phyloP scores from a whole-genome alignment of 2,888 invertebrate genomes.

The Trachelus troglodyta region DNA sequence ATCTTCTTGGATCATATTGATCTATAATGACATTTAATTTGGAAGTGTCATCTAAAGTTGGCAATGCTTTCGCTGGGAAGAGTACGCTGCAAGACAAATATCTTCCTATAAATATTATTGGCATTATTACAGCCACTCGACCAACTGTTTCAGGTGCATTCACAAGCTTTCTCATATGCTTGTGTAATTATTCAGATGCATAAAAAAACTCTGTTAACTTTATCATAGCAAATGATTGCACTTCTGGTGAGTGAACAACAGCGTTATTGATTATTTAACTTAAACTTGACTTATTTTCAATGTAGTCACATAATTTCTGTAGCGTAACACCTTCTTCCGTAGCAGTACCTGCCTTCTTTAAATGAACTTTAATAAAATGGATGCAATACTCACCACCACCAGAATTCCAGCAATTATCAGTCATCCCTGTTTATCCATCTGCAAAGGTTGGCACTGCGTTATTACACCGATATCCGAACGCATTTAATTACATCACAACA shows the following conservation, averaged over 20 bases:
- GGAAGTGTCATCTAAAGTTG: background rate
- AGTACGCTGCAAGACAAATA: background rate
- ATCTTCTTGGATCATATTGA: background rate
- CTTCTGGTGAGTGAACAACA: background rate
- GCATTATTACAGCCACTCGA: background rate
- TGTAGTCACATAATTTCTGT: background rate
- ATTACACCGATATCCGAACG: slow-evolving; percentile 45
- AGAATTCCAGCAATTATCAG: slow-evolving; percentile 84
- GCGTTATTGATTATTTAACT: background rate
- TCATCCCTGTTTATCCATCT: slow-evolving; percentile 75
- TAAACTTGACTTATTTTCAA: background rate
- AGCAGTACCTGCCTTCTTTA: background rate
- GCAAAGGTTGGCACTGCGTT: slow-evolving; percentile 57
- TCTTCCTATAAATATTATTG: background rate
- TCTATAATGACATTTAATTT: background rate
- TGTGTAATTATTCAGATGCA: background rate
- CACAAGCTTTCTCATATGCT: background rate
- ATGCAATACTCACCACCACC: slow-evolving; percentile 74
- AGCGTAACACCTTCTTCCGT: background rate
- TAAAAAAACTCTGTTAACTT: background rate
- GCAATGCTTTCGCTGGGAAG: background rate
- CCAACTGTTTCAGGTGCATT: background rate
- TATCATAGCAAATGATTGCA: background rate
- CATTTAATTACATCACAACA: slow-evolving; percentile 49
- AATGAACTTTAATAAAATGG: slow-evolving; percentile 6